Base-by-base conservation (phyloP, 2,113 vertebrate species). In the Solea senegalensis region DNA sequence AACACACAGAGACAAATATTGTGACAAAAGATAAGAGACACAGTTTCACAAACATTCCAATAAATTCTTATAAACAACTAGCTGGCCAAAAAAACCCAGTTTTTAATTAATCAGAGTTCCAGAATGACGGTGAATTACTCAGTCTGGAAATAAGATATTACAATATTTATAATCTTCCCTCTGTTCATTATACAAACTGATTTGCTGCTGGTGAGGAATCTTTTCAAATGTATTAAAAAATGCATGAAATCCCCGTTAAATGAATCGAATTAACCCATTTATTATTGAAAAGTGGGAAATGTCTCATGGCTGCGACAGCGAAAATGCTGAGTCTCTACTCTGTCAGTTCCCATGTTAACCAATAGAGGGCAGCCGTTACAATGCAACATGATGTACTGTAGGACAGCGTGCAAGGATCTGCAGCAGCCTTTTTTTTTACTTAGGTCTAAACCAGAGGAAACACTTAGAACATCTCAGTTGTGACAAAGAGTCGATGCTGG, bases 341-440 rank as follows among this genome's bases (percentile, higher is more conserved):
- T 27, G 10, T 3, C 39, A 39, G 9, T 71, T 59, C 12, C 11
- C 9, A 6, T 2, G 40, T 82, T 43, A 5, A 7, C 86, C 90
- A 81, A 81, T 48, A 90, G 90, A 89, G 90, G 90, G 89, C 88
- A 88, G 90, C 88, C 89, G 69, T 51, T 28, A 45, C 70, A 55
- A 84, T 78, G 59, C 72, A 67, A 63, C 77, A 15, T 43, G 5
- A 3, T 34, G 34, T 6, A 34, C 21, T 34, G 11, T 41, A 72
- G 48, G 11, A 10, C 34, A 49, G 53, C 49, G 7, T 7, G 5
- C 16, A 52, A 21, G 63, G 14, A 54, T 54, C 11, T 43, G 13
- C 39, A 48, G 51, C 2, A 21, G 21, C 21, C 21, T 21, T 21
- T 21, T 40, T 9, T 26, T 49, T 13, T n/a, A 34, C 34, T 34